These are phyloP conservation scores for Silvanus unidentatus DNA, from an alignment of 2,888 invertebrate species.

Conservation along the genomic window DNA sequence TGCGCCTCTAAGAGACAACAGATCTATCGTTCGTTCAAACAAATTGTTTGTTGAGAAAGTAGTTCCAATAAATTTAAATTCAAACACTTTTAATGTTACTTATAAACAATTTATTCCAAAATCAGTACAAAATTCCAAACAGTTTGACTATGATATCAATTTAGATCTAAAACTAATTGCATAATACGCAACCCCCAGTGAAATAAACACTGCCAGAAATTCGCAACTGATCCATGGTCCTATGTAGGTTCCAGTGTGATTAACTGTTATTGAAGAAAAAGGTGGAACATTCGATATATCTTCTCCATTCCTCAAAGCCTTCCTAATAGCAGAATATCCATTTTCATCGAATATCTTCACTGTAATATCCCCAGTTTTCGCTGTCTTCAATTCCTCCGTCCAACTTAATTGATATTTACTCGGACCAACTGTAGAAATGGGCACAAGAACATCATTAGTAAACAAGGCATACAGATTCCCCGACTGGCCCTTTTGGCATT, in stretches of 20 bases:
- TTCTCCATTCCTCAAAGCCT: conserved; percentile 65
- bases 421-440: conserved; percentile 69
- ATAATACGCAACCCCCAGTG: conserved; percentile 72
- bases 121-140: conserved; percentile 33
- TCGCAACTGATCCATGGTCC: conserved; percentile 89
- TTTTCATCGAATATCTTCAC: conserved; percentile 84
- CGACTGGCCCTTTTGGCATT: conserved; percentile 54
- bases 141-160: conserved; percentile 40
- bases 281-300: conserved; percentile 59
- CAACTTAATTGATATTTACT: conserved; percentile 86
- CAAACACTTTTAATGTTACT: too few relatives aligned
- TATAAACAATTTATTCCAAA: too few relatives aligned
- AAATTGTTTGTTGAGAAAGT: too few relatives aligned
- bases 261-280: conserved; percentile 61
- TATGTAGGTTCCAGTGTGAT: conserved; percentile 71
- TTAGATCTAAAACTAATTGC: conserved; percentile 78
- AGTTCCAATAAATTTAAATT: too few relatives aligned
- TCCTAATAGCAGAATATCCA: conserved; percentile 75
- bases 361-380: conserved; percentile 70
- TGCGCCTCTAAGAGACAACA: too few relatives aligned
- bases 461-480: conserved; percentile 71
- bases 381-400: conserved; percentile 77
- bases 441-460: conserved; percentile 70
- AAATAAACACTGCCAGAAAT: conserved; percentile 70
- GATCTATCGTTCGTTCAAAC: too few relatives aligned